Evolutionary conservation across 64 coral and sea anemone genomes (phyloP), one percentile per base, ranked within the genome.

Genomic region (Montipora efflorescens): DNA sequence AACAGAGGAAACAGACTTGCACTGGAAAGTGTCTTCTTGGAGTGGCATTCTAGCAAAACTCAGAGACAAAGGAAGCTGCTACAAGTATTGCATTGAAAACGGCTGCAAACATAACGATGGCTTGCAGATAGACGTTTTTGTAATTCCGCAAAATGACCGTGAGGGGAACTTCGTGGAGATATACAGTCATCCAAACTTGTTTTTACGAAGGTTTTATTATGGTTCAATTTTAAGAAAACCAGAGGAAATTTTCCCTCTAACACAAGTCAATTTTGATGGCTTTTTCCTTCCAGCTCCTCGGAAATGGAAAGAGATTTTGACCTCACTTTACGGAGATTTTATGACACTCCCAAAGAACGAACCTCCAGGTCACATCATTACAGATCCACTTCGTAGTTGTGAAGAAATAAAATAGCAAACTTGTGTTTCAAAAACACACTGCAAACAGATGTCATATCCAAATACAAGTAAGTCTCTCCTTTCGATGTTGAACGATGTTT

Each of bases 231-330:
- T 67, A 68, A 46, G 59, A 48, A 84, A 67, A 46, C 14, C 43
- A 7, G 71, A 19, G 5, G 74, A 71, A 0, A 62, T 93, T 25
- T 93, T 93, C 21, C 91, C 91, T 9, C 19, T 87, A 10, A 51
- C 75, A 18, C 55, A 87, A 87, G 85, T 93, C 46, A 68, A 76
- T 15, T 93, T 93, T 43, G 91, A 93, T 70, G 91, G 83, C 9
- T 93, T 93, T 93, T 22, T 19, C 5, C 62, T 93, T 18, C 84
- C 81, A 69, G 74, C 80, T 53, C 91, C 91, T 7, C 71, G 57
- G 3, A 48, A 93, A 75, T 93, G 91, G 91, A 87, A 78, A 62
- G 49, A 93, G 48, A 80, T 93, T n/a, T 19, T 93, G 6, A 8
- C 70, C 15, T 28, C 76, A 19, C 59, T 51, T n/a, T 93, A 93